Percentiles rank a stretch among this genome's conserved stretches.
These are phyloP conservation scores for Dioctria linearis DNA, from an alignment of 2,888 invertebrate genomes.

Conservation along the genomic window DNA sequence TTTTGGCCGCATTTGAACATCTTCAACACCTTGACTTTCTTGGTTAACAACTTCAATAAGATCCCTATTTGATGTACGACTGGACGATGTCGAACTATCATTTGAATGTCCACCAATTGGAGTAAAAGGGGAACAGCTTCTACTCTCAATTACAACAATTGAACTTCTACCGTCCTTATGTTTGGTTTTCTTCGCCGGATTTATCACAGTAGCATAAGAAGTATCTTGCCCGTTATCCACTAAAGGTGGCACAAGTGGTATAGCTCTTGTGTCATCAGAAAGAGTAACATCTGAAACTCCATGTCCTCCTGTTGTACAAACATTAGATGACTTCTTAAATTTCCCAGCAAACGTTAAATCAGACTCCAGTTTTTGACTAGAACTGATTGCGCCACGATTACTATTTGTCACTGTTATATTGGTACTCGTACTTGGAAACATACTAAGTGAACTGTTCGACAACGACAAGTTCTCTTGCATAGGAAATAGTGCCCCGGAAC, in stretches of 20 bases:
- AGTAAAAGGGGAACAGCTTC: slow-evolving; percentile 58
- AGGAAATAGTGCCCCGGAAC: slow-evolving; percentile 34
- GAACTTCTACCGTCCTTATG: slow-evolving; percentile 5
- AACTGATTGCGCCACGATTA: slow-evolving; percentile 6
- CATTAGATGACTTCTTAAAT: slow-evolving; percentile 63
- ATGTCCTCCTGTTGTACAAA: not conserved
- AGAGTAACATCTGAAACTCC: not conserved
- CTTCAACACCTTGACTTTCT: slow-evolving; percentile 51
- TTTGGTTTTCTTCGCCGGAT: slow-evolving; percentile 17
- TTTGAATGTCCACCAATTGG: slow-evolving; percentile 40
- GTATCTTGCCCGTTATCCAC: slow-evolving; percentile 9
- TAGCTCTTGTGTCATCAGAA: not conserved
- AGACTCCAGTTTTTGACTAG: slow-evolving; percentile 31
- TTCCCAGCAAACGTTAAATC: slow-evolving; percentile 69
- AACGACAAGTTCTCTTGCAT: slow-evolving; percentile 61
- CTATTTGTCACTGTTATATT: slow-evolving; percentile 40
- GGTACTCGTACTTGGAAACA: slow-evolving; percentile 58
- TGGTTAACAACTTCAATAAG: slow-evolving; percentile 61
- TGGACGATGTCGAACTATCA: slow-evolving; percentile 54
- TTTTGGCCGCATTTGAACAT: slow-evolving; percentile 36
- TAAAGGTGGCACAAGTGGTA: not conserved
- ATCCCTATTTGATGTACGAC: slow-evolving; percentile 62
- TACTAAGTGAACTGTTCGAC: slow-evolving; percentile 66
- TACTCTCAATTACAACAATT: slow-evolving; percentile 55
- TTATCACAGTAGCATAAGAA: slow-evolving; percentile 29